Base-by-base conservation (phyloP, 2,888 invertebrate species). In the Thereva unica region DNA sequence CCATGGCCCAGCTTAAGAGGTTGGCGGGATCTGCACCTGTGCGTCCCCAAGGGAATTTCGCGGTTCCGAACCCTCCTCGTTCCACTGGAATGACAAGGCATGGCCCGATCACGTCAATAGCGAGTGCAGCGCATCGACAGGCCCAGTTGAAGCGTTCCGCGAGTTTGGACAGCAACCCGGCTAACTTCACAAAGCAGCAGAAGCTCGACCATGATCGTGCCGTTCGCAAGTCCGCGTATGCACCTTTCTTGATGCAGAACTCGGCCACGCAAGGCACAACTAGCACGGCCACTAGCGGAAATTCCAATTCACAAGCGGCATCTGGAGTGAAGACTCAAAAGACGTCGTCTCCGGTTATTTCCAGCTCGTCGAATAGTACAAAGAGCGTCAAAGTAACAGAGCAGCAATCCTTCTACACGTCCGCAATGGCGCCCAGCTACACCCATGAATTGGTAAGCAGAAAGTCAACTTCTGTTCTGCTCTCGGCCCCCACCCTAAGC, bases 51-150 rank as follows among this genome's bases (percentile, higher is more conserved):
- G 34, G 72, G 61, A 65, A 78, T 49, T 79, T 79, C 66, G 76
- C 71, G 34, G 74, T 79, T 71, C 80, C 79, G 1, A 78, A 75
- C 38, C 72, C 77, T 35, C 74, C 75, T 38, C 75, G 75, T 23
- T 23, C 23, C 2, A 23, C 23, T 2, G 23, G 23, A 23, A 23
- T 23, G 23, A 23, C 73, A 6, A 75, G 75, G 59, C 74, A 75
- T 53, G 68, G 70, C 34, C 75, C 77, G 7, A 76, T 78, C 5
- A 52, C 77, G 1, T 78, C 80, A 12, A 80, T 79, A 45, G 79
- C 80, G 50, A 80, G 79, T 70, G 71, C 77, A 2, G 77, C 76
- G 37, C 78, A 78, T 66, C 76, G 79, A 69, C 77, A 76, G 47
- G 69, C 73, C 8, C 72, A 72, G 9, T 61, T 77, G 4, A 80